Conservation (phyloP, 1,140 invertebrate species). For the Helicoverpa zea region DNA sequence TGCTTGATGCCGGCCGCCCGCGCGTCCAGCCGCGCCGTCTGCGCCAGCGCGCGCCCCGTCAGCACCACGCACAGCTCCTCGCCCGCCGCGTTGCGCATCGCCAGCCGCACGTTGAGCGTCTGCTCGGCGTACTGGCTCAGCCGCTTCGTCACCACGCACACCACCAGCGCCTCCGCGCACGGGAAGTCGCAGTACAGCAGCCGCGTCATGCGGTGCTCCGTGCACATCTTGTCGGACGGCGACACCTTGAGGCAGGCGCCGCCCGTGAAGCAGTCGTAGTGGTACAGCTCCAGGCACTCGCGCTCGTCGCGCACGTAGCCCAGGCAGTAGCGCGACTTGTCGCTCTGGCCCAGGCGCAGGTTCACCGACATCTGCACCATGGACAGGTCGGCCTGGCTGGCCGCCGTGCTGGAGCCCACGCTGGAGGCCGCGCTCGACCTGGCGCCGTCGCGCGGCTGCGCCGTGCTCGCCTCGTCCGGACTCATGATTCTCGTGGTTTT, state of each 20-base stretch:
- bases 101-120: slow-evolving; percentile 67
- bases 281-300: slow-evolving; percentile 72
- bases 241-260: slow-evolving; percentile 74
- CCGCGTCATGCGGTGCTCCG: slow-evolving; percentile 61
- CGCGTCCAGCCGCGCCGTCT: background rate
- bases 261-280: slow-evolving; percentile 74
- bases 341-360: slow-evolving; percentile 55
- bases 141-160: slow-evolving; percentile 75
- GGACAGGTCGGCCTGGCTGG: slow-evolving; percentile 44
- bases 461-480: background rate
- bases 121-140: slow-evolving; percentile 59
- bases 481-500: background rate
- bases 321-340: slow-evolving; percentile 59
- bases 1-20: slow-evolving; percentile 29
- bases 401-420: background rate
- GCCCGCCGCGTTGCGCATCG: slow-evolving; percentile 41
- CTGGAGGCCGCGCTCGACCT: background rate
- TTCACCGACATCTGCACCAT: slow-evolving; percentile 63
- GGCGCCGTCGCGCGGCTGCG: background rate
- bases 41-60: slow-evolving; percentile 57
- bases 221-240: slow-evolving; percentile 62
- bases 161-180: slow-evolving; percentile 60
- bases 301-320: slow-evolving; percentile 63
- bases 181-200: slow-evolving; percentile 76
- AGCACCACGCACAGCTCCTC: slow-evolving; percentile 58